Evolutionary conservation across 1,140 invertebrate species (phyloP).

Genomic region (Hypsibius dujardini): DNA sequence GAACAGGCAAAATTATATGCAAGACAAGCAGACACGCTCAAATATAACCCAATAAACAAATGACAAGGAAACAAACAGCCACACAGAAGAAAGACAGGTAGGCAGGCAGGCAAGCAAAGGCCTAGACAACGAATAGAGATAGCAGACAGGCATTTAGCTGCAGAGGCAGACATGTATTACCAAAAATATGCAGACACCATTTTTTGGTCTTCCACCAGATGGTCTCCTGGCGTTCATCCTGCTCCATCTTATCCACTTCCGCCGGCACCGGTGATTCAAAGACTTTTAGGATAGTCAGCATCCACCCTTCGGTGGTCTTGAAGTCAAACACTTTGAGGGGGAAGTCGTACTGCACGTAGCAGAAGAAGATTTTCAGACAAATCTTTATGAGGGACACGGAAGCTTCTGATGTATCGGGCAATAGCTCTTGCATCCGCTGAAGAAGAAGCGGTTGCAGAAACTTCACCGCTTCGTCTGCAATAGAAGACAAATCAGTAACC

Average conservation of each 20-base stretch:
- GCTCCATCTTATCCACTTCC: conserved; percentile 45
- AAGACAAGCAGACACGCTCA: too few relatives aligned
- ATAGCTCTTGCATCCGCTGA: conserved; percentile 57
- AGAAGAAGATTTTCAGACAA: conserved; percentile 89
- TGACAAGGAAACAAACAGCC: too few relatives aligned
- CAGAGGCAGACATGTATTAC: too few relatives aligned
- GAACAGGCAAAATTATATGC: too few relatives aligned
- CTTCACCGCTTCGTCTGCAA: conserved; percentile 74
- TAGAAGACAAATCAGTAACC: too few relatives aligned
- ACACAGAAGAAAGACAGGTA: too few relatives aligned
- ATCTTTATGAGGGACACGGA: conserved; percentile 81
- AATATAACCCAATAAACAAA: too few relatives aligned
- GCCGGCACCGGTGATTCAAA: conserved; percentile 64
- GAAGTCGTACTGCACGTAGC: conserved; percentile 59
- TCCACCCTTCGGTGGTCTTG: conserved; percentile 84
- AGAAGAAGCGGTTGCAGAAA: conserved; percentile 76
- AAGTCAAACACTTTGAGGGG: conserved; percentile 72
- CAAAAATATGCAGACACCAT: conserved; percentile 86
- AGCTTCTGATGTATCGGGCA: conserved; percentile 63
- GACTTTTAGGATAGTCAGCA: conserved; percentile 67
- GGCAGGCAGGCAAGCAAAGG: too few relatives aligned
- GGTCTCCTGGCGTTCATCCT: conserved; percentile 70
- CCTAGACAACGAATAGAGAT: too few relatives aligned
- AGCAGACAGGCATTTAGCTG: too few relatives aligned
- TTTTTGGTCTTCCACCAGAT: conserved; percentile 98